These are phyloP conservation scores for Selenia dentaria DNA, from an alignment of 2,888 invertebrate genomes.

Conservation along the genomic window DNA sequence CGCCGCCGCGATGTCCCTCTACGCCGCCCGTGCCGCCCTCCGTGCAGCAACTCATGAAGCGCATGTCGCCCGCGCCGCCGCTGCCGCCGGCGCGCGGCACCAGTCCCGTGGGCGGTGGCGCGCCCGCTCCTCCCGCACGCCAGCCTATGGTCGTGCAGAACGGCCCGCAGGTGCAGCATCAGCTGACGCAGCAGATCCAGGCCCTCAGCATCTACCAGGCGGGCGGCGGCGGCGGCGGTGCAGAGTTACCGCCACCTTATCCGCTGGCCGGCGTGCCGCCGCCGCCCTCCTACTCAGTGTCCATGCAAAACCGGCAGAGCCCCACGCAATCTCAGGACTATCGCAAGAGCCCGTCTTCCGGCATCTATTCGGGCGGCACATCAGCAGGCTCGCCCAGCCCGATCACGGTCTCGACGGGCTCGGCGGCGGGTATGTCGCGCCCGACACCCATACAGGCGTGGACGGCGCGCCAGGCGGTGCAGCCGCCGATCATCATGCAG, in stretches of 20 bases:
- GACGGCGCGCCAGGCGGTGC: slow-evolving; percentile 94
- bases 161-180: slow-evolving; percentile 92
- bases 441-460: slow-evolving; percentile 94
- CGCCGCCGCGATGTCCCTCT: slow-evolving; percentile 90
- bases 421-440: slow-evolving; percentile 87
- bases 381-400: slow-evolving; percentile 94
- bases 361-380: slow-evolving; percentile 93
- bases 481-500: slow-evolving; percentile 98
- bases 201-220: slow-evolving; percentile 91
- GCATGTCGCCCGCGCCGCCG: slow-evolving; percentile 87
- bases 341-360: slow-evolving; percentile 94
- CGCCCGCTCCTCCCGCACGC: slow-evolving; percentile 81
- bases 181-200: slow-evolving; percentile 94
- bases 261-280: slow-evolving; percentile 87
- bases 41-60: slow-evolving; percentile 81
- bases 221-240: slow-evolving; percentile 84
- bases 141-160: slow-evolving; percentile 93
- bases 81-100: slow-evolving; percentile 88
- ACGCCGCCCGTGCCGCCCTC: slow-evolving; percentile 88
- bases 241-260: slow-evolving; percentile 89
- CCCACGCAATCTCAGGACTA: slow-evolving; percentile 93
- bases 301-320: slow-evolving; percentile 94
- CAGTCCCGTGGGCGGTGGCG: slow-evolving; percentile 89
- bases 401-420: slow-evolving; percentile 87
- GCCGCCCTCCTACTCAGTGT: slow-evolving; percentile 94